Percentiles rank a stretch among this genome's conserved stretches.
phyloP scores from a whole-genome alignment of 2,797 vertebrate species.

The Amniataba percoides region DNA sequence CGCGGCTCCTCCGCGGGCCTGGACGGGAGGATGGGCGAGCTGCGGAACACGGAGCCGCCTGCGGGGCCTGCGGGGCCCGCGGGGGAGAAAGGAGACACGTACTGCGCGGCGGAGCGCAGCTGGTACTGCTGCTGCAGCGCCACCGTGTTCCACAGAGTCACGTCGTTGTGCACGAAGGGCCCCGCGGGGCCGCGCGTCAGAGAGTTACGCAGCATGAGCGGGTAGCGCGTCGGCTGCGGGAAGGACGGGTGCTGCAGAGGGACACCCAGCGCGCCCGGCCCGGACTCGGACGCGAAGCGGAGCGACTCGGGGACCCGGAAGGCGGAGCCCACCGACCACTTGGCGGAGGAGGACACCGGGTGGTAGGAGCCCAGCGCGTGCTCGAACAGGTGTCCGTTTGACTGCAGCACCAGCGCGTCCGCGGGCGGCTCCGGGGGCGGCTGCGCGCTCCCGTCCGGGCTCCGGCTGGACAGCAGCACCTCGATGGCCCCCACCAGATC shows the following conservation, averaged over 20 bases:
- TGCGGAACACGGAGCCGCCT: constrained; percentile 88
- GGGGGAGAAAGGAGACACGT: constrained; percentile 92
- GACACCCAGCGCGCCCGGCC: constrained; percentile 86
- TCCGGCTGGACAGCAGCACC: constrained; percentile 94
- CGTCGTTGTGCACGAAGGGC: constrained; percentile 93
- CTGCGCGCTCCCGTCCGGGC: constrained; percentile 78
- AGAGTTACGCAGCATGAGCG: constrained; percentile 94
- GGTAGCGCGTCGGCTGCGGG: constrained; percentile 94
- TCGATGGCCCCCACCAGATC: constrained; percentile 97
- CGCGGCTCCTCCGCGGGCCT: constrained; percentile 91
- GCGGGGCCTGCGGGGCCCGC: constrained; percentile 79
- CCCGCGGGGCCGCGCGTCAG: constrained; percentile 91
- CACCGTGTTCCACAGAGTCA: constrained; percentile 98
- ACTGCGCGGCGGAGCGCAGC: constrained; percentile 91
- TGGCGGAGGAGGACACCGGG: constrained; percentile 92
- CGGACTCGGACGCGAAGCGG: constrained; percentile 90
- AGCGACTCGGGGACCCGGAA: constrained; percentile 95
- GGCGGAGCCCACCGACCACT: constrained; percentile 97
- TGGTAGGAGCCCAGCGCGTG: constrained; percentile 93
- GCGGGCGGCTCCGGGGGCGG: constrained; percentile 77
- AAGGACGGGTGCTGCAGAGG: constrained; percentile 93
- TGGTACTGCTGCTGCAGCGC: constrained; percentile 98
- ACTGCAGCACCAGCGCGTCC: constrained; percentile 89
- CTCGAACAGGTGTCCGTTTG: constrained; percentile 93
- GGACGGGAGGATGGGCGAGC: constrained; percentile 89